Evolutionary conservation across 2,797 vertebrate genomes (phyloP).

Genomic region (Gephyroberyx darwinii): DNA sequence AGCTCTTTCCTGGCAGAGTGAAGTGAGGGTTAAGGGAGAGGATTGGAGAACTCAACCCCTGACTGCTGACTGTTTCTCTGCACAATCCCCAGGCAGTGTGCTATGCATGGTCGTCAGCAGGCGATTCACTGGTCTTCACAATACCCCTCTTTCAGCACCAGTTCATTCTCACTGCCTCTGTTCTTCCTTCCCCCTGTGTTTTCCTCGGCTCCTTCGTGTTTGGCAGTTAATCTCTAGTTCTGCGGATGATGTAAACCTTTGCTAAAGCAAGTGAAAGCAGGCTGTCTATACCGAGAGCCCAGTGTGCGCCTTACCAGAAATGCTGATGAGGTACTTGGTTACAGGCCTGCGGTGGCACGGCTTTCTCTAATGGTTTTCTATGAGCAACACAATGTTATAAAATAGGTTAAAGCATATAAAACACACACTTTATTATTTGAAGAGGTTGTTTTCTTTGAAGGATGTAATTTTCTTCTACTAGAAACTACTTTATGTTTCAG

Average conservation of each 20-base stretch:
- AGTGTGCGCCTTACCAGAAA: conserved; percentile 73
- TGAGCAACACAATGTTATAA: conserved; percentile 69
- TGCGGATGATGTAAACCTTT: conserved; percentile 60
- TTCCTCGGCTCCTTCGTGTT: conserved; percentile 40
- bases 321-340: conserved; percentile 73
- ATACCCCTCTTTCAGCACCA: conserved; percentile 74
- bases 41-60: conserved; percentile 55
- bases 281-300: conserved; percentile 32
- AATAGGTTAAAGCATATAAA: conserved; percentile 67
- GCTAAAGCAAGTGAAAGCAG: conserved; percentile 55
- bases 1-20: conserved; percentile 44
- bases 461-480: conserved; percentile 52
- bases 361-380: conserved; percentile 61
- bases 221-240: conserved; percentile 52
- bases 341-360: conserved; percentile 61
- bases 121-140: conserved; percentile 63
- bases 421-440: conserved; percentile 47
- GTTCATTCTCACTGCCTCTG: conserved; percentile 68
- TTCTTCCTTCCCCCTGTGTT: conserved; percentile 21
- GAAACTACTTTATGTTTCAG: conserved; percentile 44
- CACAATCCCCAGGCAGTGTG: conserved; percentile 52
- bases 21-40: conserved; percentile 51
- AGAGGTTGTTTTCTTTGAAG: conserved; percentile 48
- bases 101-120: conserved; percentile 57
- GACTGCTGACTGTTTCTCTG: conserved; percentile 59